Base-by-base conservation (phyloP, 2,797 vertebrate genomes). In the Bufotes viridis region DNA sequence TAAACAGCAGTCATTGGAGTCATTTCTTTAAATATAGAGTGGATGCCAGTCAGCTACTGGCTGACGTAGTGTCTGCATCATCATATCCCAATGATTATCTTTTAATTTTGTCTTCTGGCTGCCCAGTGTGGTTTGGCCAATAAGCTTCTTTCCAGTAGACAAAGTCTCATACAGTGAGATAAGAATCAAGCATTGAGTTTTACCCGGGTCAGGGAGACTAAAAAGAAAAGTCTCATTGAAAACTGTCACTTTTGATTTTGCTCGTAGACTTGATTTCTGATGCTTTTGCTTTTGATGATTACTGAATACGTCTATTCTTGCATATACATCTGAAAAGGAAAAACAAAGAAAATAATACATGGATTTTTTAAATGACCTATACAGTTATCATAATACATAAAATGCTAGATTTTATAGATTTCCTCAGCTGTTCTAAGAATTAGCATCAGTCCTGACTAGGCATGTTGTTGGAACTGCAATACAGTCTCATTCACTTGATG, bases 141-240 rank as follows among this genome's bases (percentile, higher is more conserved):
- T 90, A 84, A 96, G 92, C 49, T 87, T 90, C 87, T 93, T 96
- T 78, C 79, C 82, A 17, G 92, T 92, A 85, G 92, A 94, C 13
- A 88, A 91, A 5, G 69, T 88, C 89, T 96, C 93, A 60, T 94
- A 96, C 75, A 96, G 90, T 51, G 93, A 95, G 55, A 96, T 90
- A 0, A 89, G 87, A 58, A 96, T 92, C 61, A 90, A 91, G 82
- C 95, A 95, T 63, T 94, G 92, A 34, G 92, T 93, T 1, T 94
- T 87, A 0, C 92, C 91, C 57, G 91, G 85, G 86, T 96, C 93
- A 12, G 94, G 94, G 26, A 96, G 90, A 26, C 92, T 87, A 90
- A 97, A 96, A 42, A 95, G 91, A 85, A 96, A 90, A 85, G 95
- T 94, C 90, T 97, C 93, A 9, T 95, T 96, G 92, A 97, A 96